Evolutionary conservation across 1,140 invertebrate species (phyloP), one percentile per base, ranked within the genome.

Genomic region (Drosophila seguyi): DNA sequence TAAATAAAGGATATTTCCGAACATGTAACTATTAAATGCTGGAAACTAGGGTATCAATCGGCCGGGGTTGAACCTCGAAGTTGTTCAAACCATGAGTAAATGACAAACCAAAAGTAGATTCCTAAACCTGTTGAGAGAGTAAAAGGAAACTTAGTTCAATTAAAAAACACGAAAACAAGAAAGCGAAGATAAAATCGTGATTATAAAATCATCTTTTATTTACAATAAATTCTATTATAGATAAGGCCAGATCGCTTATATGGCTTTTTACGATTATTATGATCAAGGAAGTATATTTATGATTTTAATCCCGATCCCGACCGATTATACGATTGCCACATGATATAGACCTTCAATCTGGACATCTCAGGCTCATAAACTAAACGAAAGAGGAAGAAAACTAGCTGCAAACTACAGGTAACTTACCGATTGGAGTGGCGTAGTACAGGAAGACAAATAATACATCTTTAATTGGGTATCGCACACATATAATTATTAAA

Each of bases 41-140:
- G 38, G 14, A 14, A 38, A 38, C 11, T 8, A 6, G 4, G 18
- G 6, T 22, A n/a, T 41, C 1, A 41, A 20, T 75, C 48, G 6
- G 29, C 58, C n/a, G 48, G 52, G 2, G 36, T 52, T 3, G 22
- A 22, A 2, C 68, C 50, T 20, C 47, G 27, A 39, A 74, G 39
- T 4, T 53, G 47, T 13, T 52, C 44, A 60, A 10, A 75, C 44
- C 45, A 78, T 4, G 75, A 73, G 44, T 66, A 78, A 38, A 25
- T 56, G 14, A 71, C 47, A 5, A 78, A 3, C 67, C 75, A 78
- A 39, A 66, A 73, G 45, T 66, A 79, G 13, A 77, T 10, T 18
- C 27, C 57, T 1, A 61, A 0, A 14, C 39, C 77, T 79, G 38
- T 47, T 20, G n/a, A 38, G 11, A 52, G 22, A 59, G 52, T 31